Evolutionary conservation across 2,888 invertebrate species (phyloP), one percentile per base, ranked within the genome.

Genomic region (Meteorus colon): DNA sequence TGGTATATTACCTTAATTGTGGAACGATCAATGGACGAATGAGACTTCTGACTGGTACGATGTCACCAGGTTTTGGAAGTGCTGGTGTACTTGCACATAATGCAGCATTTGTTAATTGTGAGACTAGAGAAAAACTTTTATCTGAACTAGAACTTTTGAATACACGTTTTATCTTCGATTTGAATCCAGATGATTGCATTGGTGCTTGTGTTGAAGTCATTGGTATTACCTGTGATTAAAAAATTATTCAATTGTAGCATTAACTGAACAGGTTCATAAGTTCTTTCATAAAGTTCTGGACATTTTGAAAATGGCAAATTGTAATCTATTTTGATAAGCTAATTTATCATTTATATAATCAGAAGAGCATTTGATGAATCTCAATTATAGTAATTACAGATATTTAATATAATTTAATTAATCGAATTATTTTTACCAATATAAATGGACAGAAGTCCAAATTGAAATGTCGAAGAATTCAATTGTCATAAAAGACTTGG

Each of bases 41-140:
- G 24, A 92, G 89, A 68, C 92, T 92, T 83, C 92, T 92, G 65
- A 92, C 92, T 4, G 92, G 91, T n/a, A 92, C 90, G 1, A 91
- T 89, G 55, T 89, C 88, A 24, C 87, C 84, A 48, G 90, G 90
- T 59, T 91, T 90, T 24, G 92, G 92, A 78, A 93, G 89, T 37
- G 92, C 92, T 2, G 92, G 92, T 73, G 92, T 91, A 82, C 92
- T 92, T 51, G 92, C 92, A 85, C 92, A 93, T 16, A 93, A 88
- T 1, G 92, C 92, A 0, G 93, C 92, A 69, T 91, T 91, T 29
- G 92, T 92, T 71, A 93, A 86, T 82, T 92, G 92, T 24, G 92
- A 91, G 34, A 92, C 91, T 74, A 92, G 83, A 16, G 91, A 89
- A 78, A 91, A 91, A 82, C 90, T 91, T 71, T 90, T 90, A 79